These are phyloP conservation scores for Formica aserva DNA, from an alignment of 2,888 invertebrate genomes.

Conservation along the genomic window DNA sequence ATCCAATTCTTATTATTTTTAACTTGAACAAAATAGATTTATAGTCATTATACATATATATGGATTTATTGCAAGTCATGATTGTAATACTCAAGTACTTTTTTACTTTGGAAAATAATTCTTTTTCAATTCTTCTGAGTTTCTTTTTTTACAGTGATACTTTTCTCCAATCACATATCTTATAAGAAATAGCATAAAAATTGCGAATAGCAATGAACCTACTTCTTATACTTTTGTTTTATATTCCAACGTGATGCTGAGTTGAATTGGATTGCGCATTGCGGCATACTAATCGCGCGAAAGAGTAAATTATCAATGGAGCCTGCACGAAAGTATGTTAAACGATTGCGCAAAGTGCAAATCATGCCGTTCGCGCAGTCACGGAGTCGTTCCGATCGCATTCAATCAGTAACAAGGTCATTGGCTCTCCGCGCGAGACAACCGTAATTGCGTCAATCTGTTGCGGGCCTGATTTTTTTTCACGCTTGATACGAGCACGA, in stretches of 20 bases:
- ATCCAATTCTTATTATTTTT: neutral
- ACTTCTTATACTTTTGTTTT: neutral
- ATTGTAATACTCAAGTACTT: neutral
- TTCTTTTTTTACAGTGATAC: neutral
- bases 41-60: neutral
- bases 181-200: neutral
- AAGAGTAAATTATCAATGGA: slow-evolving; percentile 33
- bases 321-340: slow-evolving; percentile 32
- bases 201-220: neutral
- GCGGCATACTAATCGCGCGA: slow-evolving; percentile 14
- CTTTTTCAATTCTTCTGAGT: neutral
- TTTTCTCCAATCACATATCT: neutral
- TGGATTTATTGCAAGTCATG: neutral
- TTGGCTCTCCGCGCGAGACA: slow-evolving; percentile 47
- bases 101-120: neutral
- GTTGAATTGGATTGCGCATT: neutral
- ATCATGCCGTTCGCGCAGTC: slow-evolving; percentile 33
- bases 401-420: slow-evolving; percentile 53
- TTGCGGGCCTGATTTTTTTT: slow-evolving; percentile 2
- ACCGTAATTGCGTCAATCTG: slow-evolving; percentile 36
- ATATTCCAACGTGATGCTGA: neutral
- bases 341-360: slow-evolving; percentile 48
- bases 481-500: neutral
- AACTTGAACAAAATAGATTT: neutral
- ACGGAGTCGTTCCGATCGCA: slow-evolving; percentile 27